Percentiles rank a stretch among this genome's conserved stretches.
phyloP scores from a whole-genome alignment of 2,888 invertebrate genomes.

The Dasysyrphus tricinctus region DNA sequence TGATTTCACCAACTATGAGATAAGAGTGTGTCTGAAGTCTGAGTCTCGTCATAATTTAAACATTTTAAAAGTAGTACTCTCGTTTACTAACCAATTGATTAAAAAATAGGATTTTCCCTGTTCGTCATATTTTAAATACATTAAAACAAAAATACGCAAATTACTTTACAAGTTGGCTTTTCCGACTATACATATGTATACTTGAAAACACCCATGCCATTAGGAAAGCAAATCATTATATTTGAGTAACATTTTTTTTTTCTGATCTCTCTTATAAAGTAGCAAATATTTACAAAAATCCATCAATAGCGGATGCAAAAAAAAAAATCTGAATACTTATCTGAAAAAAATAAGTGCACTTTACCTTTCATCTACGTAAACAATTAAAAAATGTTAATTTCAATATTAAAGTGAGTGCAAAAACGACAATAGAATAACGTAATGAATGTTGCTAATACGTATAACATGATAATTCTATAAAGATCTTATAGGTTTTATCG shows the following conservation, averaged over 20 bases:
- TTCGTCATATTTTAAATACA: background rate
- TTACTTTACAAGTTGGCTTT: background rate
- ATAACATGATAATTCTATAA: background rate
- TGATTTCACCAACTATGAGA: background rate
- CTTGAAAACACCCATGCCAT: background rate
- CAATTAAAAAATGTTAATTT: background rate
- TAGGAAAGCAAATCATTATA: background rate
- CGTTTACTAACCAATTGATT: too few relatives aligned
- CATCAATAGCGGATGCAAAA: too few relatives aligned
- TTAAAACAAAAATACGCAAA: background rate
- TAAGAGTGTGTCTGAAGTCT: background rate
- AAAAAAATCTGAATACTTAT: too few relatives aligned
- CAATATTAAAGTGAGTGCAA: background rate
- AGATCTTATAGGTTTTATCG: background rate
- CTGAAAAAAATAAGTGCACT: background rate
- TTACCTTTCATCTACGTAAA: background rate
- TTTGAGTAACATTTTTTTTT: too few relatives aligned
- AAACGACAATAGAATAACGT: background rate
- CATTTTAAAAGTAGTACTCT: too few relatives aligned
- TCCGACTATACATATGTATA: too few relatives aligned
- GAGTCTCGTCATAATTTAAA: background rate
- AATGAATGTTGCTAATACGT: background rate
- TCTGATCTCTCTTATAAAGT: background rate
- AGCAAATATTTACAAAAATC: background rate
- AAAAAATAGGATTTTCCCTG: background rate